Evolutionary conservation across 2,113 vertebrate genomes (phyloP), one percentile per base, ranked within the genome.

Genomic region (Zosterops japonicus): DNA sequence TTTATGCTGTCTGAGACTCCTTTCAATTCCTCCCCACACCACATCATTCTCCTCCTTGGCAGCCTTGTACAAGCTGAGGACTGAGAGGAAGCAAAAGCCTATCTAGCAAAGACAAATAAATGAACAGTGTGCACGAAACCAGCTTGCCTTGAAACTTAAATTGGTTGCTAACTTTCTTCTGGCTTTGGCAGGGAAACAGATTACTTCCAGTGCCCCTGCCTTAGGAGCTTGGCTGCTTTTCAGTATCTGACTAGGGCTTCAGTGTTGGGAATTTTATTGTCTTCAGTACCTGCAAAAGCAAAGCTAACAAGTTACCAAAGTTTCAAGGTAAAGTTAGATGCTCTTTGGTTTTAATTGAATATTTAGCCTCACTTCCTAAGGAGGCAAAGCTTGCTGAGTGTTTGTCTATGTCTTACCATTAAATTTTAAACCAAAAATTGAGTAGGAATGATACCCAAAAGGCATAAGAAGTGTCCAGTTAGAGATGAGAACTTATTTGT

Each of bases 91-190:
- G 50, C 14, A 77, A 57, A 89, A 63, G 14, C 27, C 70, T 33
- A 14, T 70, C 57, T 20, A 70, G 67, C 53, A 85, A 93, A 90
- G 89, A 64, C 50, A 95, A 91, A 90, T 52, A 91, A 92, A 89
- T 78, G 56, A 87, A 41, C 44, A 69, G 4, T 0, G 12, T 57
- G 41, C 42, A 24, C 3, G 11, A 59, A 89, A 91, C 70, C 2
- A 28, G 23, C 50, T 95, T 85, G 70, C 89, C 89, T 94, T 93
- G 93, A 93, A 95, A 87, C 72, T 91, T 91, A 79, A 89, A 93
- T 94, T 87, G 59, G 59, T 77, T 93, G 78, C 82, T 96, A 84
- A 84, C 89, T 94, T 94, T 89, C 36, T 71, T 72, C 41, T 60
- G 46, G 31, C 53, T 90, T 91, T 94, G 84, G 41, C 82, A 95